Base-by-base conservation (phyloP, 2,797 vertebrate species). In the Meda fulgida region DNA sequence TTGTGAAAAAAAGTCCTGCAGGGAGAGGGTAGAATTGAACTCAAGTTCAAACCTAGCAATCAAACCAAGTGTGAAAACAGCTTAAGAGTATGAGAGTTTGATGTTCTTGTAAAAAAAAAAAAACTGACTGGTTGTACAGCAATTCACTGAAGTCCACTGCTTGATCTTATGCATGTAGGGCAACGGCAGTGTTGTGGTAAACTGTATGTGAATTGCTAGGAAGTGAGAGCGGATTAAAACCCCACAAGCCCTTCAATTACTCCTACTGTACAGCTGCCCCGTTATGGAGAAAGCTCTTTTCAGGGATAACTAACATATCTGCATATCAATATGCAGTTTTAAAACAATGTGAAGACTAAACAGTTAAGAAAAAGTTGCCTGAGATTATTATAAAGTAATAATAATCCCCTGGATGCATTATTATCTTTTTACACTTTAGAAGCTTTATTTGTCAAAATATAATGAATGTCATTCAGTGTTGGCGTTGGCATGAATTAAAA, bases 11-110 rank as follows among this genome's bases (percentile, higher is more conserved):
- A 78, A 63, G 55, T 29, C 55, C 55, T 78, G 36, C 36, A 78
- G 76, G 34, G 75, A 26, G 7, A 79, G 60, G 38, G 77, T 79
- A 7, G 36, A 78, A 78, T 7, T 63, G 36, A 78, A 78, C 55
- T 43, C 19, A 29, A 65, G 58, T 66, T 66, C 40, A 46, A 9
- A 66, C 77, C 58, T 65, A 65, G 77, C 60, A 29, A 66, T 79
- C 40, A 65, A 79, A 79, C 58, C 77, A 79, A 79, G 60, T 79
- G 77, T 79, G 26, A 79, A 79, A 66, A 66, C 26, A 16, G 10
- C 40, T 78, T 65, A 46, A 63, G 58, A 43, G 16, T 63, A 26
- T 10, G 9, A 46, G 77, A 66, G 60, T 46, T 66, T 65, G 77
- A 66, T 66, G 58, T 48, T 79, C 40, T 66, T 48, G 18, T 23